phyloP scores from a whole-genome alignment of 2,113 vertebrate species.

The Myanophis thanlyinensis region DNA sequence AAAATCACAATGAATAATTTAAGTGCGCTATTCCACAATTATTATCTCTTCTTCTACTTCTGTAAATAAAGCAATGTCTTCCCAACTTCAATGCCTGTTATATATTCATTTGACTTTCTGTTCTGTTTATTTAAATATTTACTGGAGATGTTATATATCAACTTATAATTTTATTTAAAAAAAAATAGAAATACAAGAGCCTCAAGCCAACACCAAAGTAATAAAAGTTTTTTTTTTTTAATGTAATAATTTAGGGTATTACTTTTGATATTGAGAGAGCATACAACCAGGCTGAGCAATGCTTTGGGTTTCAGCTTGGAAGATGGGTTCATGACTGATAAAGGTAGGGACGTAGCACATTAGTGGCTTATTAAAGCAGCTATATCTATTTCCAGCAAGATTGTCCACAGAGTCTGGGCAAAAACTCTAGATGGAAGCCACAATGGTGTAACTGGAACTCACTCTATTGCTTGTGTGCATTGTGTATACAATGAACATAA shows the following conservation, averaged over 20 bases:
- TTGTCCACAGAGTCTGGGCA: not conserved
- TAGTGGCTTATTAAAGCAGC: not conserved
- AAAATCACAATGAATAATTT: conserved; percentile 21
- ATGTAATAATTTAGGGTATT: not conserved
- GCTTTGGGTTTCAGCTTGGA: not conserved
- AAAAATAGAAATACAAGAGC: not conserved
- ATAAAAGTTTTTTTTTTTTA: not conserved
- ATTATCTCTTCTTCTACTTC: not conserved
- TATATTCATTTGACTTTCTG: not conserved
- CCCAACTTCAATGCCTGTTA: not conserved
- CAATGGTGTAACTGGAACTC: not conserved
- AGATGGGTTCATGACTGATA: not conserved
- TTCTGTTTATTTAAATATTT: not conserved
- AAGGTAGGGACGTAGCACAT: not conserved
- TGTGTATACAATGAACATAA: not conserved
- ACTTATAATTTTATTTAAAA: too few relatives aligned
- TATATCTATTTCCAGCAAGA: not conserved
- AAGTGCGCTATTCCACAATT: not conserved
- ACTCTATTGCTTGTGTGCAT: not conserved
- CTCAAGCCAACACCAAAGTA: not conserved
- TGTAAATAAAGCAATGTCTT: conserved; percentile 14
- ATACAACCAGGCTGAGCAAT: not conserved
- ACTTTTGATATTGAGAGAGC: not conserved
- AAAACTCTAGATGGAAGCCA: not conserved
- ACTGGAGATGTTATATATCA: not conserved